Evolutionary conservation across 2,797 vertebrate genomes (phyloP), one percentile per base, ranked within the genome.

Genomic region (Sebastes iracundus): DNA sequence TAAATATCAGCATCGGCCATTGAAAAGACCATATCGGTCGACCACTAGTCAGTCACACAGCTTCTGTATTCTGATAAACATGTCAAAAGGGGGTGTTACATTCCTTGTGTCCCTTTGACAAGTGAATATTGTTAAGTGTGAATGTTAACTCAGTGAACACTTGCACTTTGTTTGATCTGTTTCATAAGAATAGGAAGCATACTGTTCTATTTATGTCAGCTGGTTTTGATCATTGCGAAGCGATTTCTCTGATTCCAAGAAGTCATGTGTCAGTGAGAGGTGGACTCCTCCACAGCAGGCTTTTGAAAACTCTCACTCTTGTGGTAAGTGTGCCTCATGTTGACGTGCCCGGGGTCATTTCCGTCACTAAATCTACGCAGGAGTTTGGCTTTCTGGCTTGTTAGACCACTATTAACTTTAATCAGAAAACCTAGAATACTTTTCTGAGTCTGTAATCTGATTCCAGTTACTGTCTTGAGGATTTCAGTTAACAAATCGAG

Each of bases 181-280:
- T 82, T 52, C 53, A 55, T 67, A 14, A 78, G 6, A 33, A 20
- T 13, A 67, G 66, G 22, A 81, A 65, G 16, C 33, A 55, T 12
- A 16, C 30, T 46, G 11, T 58, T 27, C 66, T 63, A 8, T 72
- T 71, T 18, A 32, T 28, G 28, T 42, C 77, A 83, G 70, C 75
- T 81, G 69, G 60, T n/a, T 75, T 70, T 33, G 27, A 55, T 84
- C 80, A 75, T 46, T 69, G 6, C 33, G 52, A 82, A 53, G 33
- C 11, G 10, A 83, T 81, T 78, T 79, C 20, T 72, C 13, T 63
- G 5, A 58, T 78, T 83, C 76, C 58, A 66, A 79, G 66, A 81
- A 77, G 42, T 64, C 8, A 58, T 83, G 77, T 78, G 70, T 76
- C 63, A 60, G 30, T 74, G 25, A 25, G 10, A 73, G 22, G 38